phyloP scores from a whole-genome alignment of 2,797 vertebrate genomes.

The Lerista edwardsae region DNA sequence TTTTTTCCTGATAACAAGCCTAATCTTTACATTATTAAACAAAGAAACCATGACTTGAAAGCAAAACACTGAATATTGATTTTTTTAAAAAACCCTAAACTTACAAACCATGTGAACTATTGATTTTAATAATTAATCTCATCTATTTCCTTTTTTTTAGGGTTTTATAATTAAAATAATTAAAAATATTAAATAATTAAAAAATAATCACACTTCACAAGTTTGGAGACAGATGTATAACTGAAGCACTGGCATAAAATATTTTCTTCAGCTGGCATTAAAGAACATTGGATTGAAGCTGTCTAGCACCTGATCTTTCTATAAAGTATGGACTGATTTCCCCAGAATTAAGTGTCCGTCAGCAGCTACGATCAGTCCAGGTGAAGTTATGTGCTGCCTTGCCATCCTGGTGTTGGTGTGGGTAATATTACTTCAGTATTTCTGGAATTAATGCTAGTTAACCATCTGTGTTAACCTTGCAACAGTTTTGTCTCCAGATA shows the following conservation, averaged over 20 bases:
- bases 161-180: too few species aligned
- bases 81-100: slow-evolving; percentile 43
- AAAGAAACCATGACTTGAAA: slow-evolving; percentile 46
- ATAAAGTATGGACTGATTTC: neutral
- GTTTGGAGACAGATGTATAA: neutral
- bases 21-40: slow-evolving; percentile 55
- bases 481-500: too few species aligned
- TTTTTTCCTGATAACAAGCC: slow-evolving; percentile 54
- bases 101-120: slow-evolving; percentile 53
- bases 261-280: too few species aligned
- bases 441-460: too few species aligned
- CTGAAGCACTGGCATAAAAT: neutral
- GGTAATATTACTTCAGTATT: neutral
- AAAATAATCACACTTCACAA: slow-evolving; percentile 36
- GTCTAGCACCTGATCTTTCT: neutral
- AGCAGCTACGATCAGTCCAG: neutral
- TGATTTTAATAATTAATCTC: slow-evolving; percentile 66
- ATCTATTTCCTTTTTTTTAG: slow-evolving; percentile 66
- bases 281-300: neutral
- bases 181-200: too few species aligned
- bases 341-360: neutral
- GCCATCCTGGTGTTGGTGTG: too few species aligned
- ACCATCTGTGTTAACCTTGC: too few species aligned
- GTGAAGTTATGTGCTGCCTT: neutral
- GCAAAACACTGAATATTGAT: slow-evolving; percentile 49